Percentiles rank a stretch among this genome's conserved stretches.
Evolutionary conservation across 2,797 vertebrate species (phyloP).

Genomic region (Ctenosaura bakeri): DNA sequence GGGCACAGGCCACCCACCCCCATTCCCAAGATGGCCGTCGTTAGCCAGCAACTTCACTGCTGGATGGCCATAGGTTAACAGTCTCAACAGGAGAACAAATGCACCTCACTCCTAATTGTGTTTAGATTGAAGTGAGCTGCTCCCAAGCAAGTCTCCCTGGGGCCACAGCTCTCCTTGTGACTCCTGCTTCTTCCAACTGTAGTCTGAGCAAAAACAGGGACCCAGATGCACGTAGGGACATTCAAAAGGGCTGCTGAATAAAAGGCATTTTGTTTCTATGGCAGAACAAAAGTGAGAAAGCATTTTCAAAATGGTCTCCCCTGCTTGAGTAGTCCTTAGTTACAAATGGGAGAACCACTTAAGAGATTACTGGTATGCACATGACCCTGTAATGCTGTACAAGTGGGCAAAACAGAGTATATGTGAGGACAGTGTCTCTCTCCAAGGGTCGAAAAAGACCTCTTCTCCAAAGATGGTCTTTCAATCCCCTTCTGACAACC

Average conservation of each 20-base stretch:
- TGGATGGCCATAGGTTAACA: not conserved
- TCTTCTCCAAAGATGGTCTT: fast-evolving
- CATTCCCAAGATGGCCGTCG: not conserved
- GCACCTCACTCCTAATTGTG: too few relatives aligned
- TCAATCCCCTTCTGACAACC: not conserved
- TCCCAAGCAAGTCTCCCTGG: not conserved
- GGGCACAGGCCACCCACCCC: not conserved
- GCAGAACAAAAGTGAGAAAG: too few relatives aligned
- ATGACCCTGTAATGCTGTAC: not conserved
- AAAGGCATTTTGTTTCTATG: too few relatives aligned
- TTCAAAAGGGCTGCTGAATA: not conserved
- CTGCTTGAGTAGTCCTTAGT: too few relatives aligned
- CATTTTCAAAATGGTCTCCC: not conserved
- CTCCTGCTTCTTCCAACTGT: too few relatives aligned
- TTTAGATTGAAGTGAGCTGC: not conserved
- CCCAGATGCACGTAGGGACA: not conserved
- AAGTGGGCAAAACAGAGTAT: not conserved
- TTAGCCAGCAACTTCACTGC: too few relatives aligned
- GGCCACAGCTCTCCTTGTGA: not conserved
- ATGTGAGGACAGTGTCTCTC: not conserved
- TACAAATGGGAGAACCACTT: not conserved
- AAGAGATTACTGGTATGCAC: not conserved
- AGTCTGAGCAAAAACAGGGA: not conserved
- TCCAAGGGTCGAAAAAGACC: too few relatives aligned
- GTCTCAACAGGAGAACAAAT: not conserved